Evolutionary conservation across 2,113 vertebrate genomes (phyloP).

Genomic region (Apodemus sylvaticus): DNA sequence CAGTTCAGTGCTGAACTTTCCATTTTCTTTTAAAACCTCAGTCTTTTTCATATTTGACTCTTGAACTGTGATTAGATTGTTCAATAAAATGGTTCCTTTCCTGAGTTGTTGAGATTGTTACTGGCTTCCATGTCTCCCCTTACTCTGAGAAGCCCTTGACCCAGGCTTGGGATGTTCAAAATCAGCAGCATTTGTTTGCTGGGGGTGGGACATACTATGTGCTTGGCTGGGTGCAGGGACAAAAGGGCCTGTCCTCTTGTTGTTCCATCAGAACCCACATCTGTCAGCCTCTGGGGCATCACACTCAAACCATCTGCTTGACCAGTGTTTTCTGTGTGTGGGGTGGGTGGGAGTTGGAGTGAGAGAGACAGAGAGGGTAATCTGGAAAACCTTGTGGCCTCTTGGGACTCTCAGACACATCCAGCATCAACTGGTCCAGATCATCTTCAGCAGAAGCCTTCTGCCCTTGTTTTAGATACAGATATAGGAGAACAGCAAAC

Average conservation of each 20-base stretch:
- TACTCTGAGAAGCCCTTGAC: slow-evolving; percentile 4
- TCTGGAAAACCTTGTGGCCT: not conserved
- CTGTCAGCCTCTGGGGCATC: slow-evolving; percentile 71
- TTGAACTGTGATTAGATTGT: not conserved
- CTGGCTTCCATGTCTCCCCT: not conserved
- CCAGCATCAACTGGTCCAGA: not conserved
- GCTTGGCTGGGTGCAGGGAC: not conserved
- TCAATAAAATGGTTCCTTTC: not conserved
- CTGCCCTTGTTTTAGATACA: not conserved
- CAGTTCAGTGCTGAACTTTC: not conserved
- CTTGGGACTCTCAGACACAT: not conserved
- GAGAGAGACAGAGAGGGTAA: slow-evolving; percentile 44
- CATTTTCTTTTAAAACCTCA: not conserved
- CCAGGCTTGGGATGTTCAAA: not conserved
- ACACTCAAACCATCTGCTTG: slow-evolving; percentile 72
- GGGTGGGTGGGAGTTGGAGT: not conserved
- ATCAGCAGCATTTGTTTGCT: slow-evolving; percentile 1
- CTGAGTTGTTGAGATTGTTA: slow-evolving; percentile 7
- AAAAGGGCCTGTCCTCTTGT: slow-evolving; percentile 1
- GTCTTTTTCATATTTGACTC: not conserved
- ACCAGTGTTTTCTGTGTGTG: not conserved
- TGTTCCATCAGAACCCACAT: slow-evolving; percentile 67
- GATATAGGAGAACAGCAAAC: not conserved
- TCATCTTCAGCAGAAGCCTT: not conserved
- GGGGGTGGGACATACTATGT: not conserved